A percentile compares a stretch with the other conserved stretches of the same genome.
phyloP scores from a whole-genome alignment of 2,797 vertebrate genomes.

The Smutsia gigantea region DNA sequence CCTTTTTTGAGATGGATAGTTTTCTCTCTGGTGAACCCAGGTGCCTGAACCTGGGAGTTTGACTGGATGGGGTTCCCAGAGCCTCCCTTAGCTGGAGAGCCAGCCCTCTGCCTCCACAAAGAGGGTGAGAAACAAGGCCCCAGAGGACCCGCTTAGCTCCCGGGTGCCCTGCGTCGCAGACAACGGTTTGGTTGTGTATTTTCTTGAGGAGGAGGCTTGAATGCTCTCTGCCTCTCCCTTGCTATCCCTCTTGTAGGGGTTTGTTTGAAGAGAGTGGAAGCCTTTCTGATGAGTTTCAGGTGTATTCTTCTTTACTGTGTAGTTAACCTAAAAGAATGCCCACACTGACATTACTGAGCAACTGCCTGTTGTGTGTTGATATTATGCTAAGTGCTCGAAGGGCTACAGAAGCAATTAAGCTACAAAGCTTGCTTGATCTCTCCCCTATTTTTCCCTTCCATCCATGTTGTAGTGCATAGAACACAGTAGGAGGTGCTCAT shows the following conservation, averaged over 20 bases:
- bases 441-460: neutral
- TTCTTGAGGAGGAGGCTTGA: neutral
- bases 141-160: neutral
- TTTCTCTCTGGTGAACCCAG: neutral
- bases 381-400: neutral
- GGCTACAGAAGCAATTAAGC: neutral
- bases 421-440: neutral
- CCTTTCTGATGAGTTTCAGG: conserved; percentile 55
- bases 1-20: neutral
- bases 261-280: conserved; percentile 36
- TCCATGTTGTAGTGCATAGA: neutral
- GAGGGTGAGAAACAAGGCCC: neutral
- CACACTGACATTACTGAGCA: neutral
- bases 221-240: neutral
- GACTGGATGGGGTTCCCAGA: neutral
- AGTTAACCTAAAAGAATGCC: neutral
- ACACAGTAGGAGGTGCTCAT: neutral
- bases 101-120: neutral
- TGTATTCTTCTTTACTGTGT: neutral
- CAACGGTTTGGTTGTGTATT: conserved; percentile 46
- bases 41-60: neutral
- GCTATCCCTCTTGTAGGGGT: neutral
- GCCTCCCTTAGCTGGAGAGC: neutral
- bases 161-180: neutral
- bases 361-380: neutral